Evolutionary conservation across 1,140 invertebrate genomes (phyloP), one percentile per base, ranked within the genome.

Genomic region (Carcinoscorpius rotundicauda): DNA sequence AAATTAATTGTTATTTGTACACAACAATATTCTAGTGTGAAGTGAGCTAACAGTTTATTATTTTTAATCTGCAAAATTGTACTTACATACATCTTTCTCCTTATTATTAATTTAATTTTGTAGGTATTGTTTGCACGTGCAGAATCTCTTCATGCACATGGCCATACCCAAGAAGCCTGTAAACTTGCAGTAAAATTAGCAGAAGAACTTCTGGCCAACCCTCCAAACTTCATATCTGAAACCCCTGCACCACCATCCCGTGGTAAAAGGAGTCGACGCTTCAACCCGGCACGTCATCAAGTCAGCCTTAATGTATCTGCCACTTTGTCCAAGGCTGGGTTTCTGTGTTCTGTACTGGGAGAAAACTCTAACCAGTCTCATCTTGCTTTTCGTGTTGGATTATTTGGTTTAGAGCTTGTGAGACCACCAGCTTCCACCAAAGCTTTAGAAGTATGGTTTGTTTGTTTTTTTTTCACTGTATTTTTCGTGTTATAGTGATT

Each of bases 391-490:
- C 84, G 87, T 73, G 89, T 97, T 53, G 94, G 93, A 58, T 81
- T 98, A 69, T 97, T 93, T 78, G 95, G 93, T 2, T 77, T 98
- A 57, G 93, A 98, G 79, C 88, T 98, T 87, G 87, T 91, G 0
- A 74, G 82, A 59, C 92, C 93, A n/a, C 94, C 95, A 48, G 95
- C 96, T 0, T 93, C 91, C 67, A 97, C 93, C 1, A 98, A 98
- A 79, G 90, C 93, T 3, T 78, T 97, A 55, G 93, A 97, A 81
- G 93, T 29, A 29, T 29, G 29, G 29, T 29, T 29, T 29, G 29
- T 29, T 29, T 29, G 29, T 29, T 29, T 29, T 29, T 29, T 29
- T 29, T 29, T 29, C 29, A 29, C 29, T 29, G 29, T 29, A 29
- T 29, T 29, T 29, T 29, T 29, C 29, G 2, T 29, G 29, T 29